phyloP scores from a whole-genome alignment of 1,140 invertebrate genomes.

The Pachyrhynchus sulphureomaculatus region DNA sequence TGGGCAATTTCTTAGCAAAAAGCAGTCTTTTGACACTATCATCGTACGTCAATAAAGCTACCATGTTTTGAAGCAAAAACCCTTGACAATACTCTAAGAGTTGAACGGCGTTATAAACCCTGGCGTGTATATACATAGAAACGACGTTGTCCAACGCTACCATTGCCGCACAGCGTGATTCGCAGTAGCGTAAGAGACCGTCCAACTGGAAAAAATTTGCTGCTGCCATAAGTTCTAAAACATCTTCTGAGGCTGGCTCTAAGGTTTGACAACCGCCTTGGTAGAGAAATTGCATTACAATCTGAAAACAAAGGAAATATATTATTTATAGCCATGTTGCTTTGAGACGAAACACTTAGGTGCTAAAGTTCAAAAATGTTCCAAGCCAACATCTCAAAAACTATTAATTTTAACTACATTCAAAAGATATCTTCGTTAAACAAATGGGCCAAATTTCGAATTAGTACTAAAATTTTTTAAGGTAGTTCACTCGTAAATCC shows the following conservation, averaged over 20 bases:
- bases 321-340: constrained; percentile 13
- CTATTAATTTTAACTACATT: too few species aligned
- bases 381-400: too few species aligned
- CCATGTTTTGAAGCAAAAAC: constrained; percentile 88
- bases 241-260: constrained; percentile 75
- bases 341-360: too few species aligned
- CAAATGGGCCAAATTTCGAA: too few species aligned
- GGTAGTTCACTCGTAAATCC: too few species aligned
- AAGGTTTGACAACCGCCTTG: constrained; percentile 80
- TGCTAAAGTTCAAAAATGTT: too few species aligned
- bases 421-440: too few species aligned
- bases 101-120: constrained; percentile 86
- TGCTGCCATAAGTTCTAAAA: constrained; percentile 86
- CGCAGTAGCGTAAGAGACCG: constrained; percentile 80
- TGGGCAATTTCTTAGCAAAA: constrained; percentile 86
- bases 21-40: constrained; percentile 85
- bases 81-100: constrained; percentile 88
- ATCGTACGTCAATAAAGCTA: constrained; percentile 86
- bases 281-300: constrained; percentile 92
- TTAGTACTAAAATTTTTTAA: too few species aligned
- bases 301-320: constrained; percentile 54
- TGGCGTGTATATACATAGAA: constrained; percentile 90
- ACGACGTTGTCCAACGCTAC: constrained; percentile 87
- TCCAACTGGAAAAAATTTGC: constrained; percentile 91
- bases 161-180: constrained; percentile 79